Percentiles rank a stretch among this genome's conserved stretches.
phyloP scores from a whole-genome alignment of 2,888 invertebrate genomes.

The Melangyna quadrimaculata region DNA sequence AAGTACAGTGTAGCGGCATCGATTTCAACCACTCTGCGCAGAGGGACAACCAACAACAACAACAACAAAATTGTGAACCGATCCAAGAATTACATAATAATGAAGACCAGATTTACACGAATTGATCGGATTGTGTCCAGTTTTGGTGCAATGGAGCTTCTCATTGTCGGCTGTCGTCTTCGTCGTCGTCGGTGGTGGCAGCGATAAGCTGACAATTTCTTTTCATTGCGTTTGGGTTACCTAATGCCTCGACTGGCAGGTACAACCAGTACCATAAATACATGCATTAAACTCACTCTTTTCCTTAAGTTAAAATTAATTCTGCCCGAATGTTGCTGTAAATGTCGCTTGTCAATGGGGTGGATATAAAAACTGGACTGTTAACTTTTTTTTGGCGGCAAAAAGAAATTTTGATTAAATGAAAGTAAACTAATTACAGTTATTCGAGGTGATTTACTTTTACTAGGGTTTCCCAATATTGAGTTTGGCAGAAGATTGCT shows the following conservation, averaged over 20 bases:
- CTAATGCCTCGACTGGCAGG: slow-evolving; percentile 33
- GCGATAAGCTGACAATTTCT: slow-evolving; percentile 41
- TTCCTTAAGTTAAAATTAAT: slow-evolving; percentile 43
- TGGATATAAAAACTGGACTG: slow-evolving; percentile 17
- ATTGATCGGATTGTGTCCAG: slow-evolving; percentile 60
- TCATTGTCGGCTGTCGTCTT: slow-evolving; percentile 15
- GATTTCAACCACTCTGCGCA: background rate
- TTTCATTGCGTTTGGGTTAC: slow-evolving; percentile 31
- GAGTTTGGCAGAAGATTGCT: slow-evolving; percentile 19
- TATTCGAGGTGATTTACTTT: slow-evolving; percentile 20
- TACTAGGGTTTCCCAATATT: slow-evolving; percentile 35
- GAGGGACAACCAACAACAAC: background rate
- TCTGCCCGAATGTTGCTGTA: slow-evolving; percentile 9
- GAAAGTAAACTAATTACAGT: slow-evolving; percentile 23
- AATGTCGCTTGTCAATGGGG: slow-evolving; percentile 4
- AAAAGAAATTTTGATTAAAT: slow-evolving; percentile 8
- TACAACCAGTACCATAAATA: background rate
- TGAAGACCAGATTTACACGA: slow-evolving; percentile 50
- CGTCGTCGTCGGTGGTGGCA: slow-evolving; percentile 3
- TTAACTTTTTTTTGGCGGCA: slow-evolving; percentile 32
- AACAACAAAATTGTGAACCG: background rate
- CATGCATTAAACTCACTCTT: no score
- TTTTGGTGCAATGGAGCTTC: slow-evolving; percentile 51
- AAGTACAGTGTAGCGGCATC: background rate
- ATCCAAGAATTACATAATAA: slow-evolving; percentile 63